Evolutionary conservation across 2,113 vertebrate genomes (phyloP).

Genomic region (Vanacampus margaritifer): DNA sequence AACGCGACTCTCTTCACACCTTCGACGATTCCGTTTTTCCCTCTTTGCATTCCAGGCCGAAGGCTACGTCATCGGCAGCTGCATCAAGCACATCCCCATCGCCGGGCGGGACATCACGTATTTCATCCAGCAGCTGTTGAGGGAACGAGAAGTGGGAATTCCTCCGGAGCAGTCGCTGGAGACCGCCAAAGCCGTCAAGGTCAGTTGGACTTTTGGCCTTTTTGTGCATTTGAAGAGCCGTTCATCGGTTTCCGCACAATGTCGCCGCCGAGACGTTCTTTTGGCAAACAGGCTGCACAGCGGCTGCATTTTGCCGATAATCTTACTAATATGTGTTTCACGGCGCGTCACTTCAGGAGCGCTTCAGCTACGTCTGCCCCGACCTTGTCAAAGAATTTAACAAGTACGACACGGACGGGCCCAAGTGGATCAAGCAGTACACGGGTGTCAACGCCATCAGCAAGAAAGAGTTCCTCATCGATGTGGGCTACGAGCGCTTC

Average conservation of each 20-base stretch:
- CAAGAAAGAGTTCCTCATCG: slow-evolving; percentile 98
- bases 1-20: fast-evolving
- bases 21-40: neutral
- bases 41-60: slow-evolving; percentile 78
- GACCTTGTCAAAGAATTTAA: slow-evolving; percentile 98
- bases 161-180: slow-evolving; percentile 97
- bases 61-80: slow-evolving; percentile 98
- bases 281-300: no score
- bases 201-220: slow-evolving; percentile 58
- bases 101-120: slow-evolving; percentile 97
- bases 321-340: no score
- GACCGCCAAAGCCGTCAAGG: slow-evolving; percentile 98
- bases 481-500: slow-evolving; percentile 96
- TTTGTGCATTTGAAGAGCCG: neutral
- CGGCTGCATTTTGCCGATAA: no score
- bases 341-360: slow-evolving; percentile 73
- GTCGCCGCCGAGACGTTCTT: no score
- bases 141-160: slow-evolving; percentile 96
- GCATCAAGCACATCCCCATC: slow-evolving; percentile 99
- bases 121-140: slow-evolving; percentile 95
- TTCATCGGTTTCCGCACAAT: neutral
- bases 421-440: slow-evolving; percentile 99
- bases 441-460: slow-evolving; percentile 92
- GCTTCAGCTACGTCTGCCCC: slow-evolving; percentile 96
- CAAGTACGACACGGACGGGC: slow-evolving; percentile 95